Percentiles rank a stretch among this genome's conserved stretches.
Conservation (phyloP, 2,113 vertebrate genomes). For the Eulemur macaco region DNA sequence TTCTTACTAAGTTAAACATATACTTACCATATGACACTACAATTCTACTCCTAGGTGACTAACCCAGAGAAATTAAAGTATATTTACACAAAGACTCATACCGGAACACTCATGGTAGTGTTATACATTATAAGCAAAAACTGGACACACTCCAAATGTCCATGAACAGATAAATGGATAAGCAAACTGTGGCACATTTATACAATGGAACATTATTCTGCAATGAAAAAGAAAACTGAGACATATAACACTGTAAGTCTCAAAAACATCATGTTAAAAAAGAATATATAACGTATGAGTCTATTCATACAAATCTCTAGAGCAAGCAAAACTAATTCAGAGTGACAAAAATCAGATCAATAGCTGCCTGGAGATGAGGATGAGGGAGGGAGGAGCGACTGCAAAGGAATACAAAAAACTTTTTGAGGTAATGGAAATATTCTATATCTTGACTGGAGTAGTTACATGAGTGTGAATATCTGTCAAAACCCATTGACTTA, state of each 20-base stretch:
- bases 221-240: background rate
- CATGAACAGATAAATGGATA: background rate
- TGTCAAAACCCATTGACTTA: background rate
- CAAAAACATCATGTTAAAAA: background rate
- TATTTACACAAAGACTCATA: background rate
- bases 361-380: background rate
- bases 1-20: slow-evolving; percentile 16
- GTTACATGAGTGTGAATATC: background rate
- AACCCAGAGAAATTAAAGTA: background rate
- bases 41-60: background rate
- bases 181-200: background rate
- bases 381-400: background rate
- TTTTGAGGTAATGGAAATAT: background rate
- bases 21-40: background rate
- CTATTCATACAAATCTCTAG: background rate
- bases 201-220: background rate
- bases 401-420: background rate
- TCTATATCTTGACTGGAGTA: background rate
- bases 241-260: background rate
- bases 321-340: background rate
- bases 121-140: background rate
- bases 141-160: background rate
- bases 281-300: background rate
- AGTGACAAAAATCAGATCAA: slow-evolving; percentile 13
- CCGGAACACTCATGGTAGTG: background rate